Base-by-base conservation (phyloP, 2,888 invertebrate genomes). In the Drosophila seclusa region DNA sequence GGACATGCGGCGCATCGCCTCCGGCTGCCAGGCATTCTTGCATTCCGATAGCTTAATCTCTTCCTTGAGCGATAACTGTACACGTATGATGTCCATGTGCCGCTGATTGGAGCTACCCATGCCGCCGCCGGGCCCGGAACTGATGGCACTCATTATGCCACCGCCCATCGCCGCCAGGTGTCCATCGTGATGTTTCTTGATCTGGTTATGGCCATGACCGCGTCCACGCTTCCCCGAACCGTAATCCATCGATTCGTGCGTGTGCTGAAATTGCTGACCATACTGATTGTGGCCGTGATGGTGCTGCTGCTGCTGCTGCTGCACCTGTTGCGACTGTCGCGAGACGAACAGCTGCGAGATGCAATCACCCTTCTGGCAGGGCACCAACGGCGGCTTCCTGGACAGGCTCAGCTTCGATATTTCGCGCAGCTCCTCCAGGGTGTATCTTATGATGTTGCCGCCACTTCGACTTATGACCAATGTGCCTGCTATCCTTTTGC, bases 21-120 rank as follows among this genome's bases (percentile, higher is more conserved):
- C 89, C 0, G 92, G 92, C 29, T 92, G 91, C 92, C 92, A 92
- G 5, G 92, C 92, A 76, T 92, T 92, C 57, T 90, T 89, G 59
- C 92, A 89, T 59, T 92, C 85, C 0, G 92, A 91, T n/a, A 92
- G 53, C 68, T 92, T 90, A 7, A 92, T 92, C 64, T 92, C 92
- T 70, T 92, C 92, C 40, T 92, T 91, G 0, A 92, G 77, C 1
- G 92, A 92, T 4, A 92, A 70, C 68, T 92, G 84, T 6, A 92
- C 91, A 1, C 91, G 91, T 67, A 92, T 92, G 8, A 92, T 90
- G 24, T 91, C 91, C 75, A 89, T 88, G 57, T 91, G 90, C 0
- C 89, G 85, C 40, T 88, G 89, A 57, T 73, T 77, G 0, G 85
- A 70, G 21, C 38, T 77, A 13, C 73, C 50, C 54, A 76, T 67